Percentiles rank a stretch among this genome's conserved stretches.
Evolutionary conservation across 2,797 vertebrate genomes (phyloP).

Genomic region (Muscicapa striata): DNA sequence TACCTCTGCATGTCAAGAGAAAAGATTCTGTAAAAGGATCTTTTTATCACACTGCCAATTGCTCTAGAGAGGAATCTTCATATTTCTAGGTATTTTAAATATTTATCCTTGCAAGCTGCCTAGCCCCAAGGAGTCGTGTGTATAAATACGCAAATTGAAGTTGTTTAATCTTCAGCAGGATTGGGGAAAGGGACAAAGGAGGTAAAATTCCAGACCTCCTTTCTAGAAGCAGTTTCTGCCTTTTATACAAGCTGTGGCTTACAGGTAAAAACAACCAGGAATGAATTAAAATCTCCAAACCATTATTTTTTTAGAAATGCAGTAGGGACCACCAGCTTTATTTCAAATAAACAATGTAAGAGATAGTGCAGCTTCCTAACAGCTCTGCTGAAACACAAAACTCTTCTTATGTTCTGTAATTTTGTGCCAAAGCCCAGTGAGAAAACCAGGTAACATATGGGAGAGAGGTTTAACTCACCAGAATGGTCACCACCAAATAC

Average conservation of each 20-base stretch:
- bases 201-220: not conserved
- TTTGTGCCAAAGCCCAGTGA: not conserved
- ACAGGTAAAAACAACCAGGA: not conserved
- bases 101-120: constrained; percentile 23
- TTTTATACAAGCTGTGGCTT: not conserved
- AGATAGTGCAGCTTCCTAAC: not conserved
- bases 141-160: not conserved
- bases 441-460: not conserved
- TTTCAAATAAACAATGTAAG: not conserved
- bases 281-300: not conserved
- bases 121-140: not conserved
- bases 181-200: not conserved
- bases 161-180: constrained; percentile 3
- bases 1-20: not conserved
- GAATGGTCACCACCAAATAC: constrained; percentile 90
- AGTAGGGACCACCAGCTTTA: not conserved
- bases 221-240: not conserved
- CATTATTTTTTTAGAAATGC: not conserved
- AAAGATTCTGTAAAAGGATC: not conserved
- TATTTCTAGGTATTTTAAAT: constrained; percentile 33
- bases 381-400: not conserved
- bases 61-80: not conserved
- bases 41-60: not conserved
- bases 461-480: constrained; percentile 82
- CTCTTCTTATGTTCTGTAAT: not conserved